These are phyloP conservation scores for Exocentrus adspersus DNA, from an alignment of 2,888 invertebrate genomes.

Conservation along the genomic window DNA sequence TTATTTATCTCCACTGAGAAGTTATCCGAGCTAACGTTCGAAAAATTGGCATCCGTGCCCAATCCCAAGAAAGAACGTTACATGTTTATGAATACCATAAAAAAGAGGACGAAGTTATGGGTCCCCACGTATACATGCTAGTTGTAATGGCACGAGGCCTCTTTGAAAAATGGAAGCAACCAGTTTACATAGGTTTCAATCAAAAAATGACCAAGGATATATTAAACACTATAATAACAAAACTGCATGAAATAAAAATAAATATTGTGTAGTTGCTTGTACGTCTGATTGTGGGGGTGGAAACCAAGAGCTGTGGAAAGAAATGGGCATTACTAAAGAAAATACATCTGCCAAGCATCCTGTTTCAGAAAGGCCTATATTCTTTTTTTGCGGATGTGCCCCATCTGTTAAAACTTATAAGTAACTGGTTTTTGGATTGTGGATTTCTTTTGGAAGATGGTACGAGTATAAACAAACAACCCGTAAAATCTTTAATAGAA, in stretches of 20 bases:
- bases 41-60: no score
- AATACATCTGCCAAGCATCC: conserved; percentile 35
- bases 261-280: conserved; percentile 41
- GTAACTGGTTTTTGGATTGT: conserved; percentile 32
- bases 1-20: no score
- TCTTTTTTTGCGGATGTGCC: conserved; percentile 28
- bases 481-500: background rate
- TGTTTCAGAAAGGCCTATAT: conserved; percentile 28
- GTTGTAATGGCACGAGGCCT: conserved; percentile 38
- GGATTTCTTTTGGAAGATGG: conserved; percentile 20
- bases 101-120: conserved; percentile 44
- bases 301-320: conserved; percentile 42
- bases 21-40: no score
- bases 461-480: conserved; percentile 2
- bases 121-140: conserved; percentile 34
- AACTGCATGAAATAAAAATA: conserved; percentile 15
- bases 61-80: no score
- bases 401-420: conserved; percentile 21
- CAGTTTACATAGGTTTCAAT: conserved; percentile 48
- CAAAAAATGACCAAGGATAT: conserved; percentile 45
- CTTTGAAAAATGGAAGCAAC: conserved; percentile 44
- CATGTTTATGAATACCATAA: conserved; percentile 12
- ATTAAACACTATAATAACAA: conserved; percentile 15
- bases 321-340: conserved; percentile 26
- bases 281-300: conserved; percentile 44